Evolutionary conservation across 2,797 vertebrate species (phyloP), one percentile per base, ranked within the genome.

Genomic region (Peromyscus attwateri): DNA sequence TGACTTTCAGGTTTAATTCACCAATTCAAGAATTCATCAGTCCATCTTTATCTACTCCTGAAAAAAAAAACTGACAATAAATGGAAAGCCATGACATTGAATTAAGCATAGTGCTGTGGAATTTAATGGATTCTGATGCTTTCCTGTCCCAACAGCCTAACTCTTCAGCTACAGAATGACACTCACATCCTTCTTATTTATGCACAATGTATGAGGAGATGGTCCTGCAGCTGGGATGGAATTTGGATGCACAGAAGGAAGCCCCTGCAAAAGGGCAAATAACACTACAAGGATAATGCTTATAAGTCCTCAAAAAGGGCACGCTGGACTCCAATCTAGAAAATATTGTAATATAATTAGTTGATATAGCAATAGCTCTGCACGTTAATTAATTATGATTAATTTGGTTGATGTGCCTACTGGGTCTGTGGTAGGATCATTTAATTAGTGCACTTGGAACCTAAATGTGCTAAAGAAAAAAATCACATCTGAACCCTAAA

Each of bases 401-500:
- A 76, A 68, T 90, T 87, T 80, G 52, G 12, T 70, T 80, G 52
- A 52, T n/a, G 37, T 64, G n/a, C 31, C 31, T n/a, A 25, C 29
- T 27, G 21, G 29, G 62, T 14, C n/a, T 80, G 34, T 66, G 25
- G 14, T 31, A 52, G 77, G 73, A 55, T 13, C n/a, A 46, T 60
- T 64, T 66, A 92, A 89, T 87, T 46, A 55, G 62, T 60, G 88
- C 12, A 31, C 19, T 62, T 87, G 31, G 91, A 89, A 87, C 27
- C 25, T 43, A 87, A 66, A 57, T 49, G 43, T 43, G 6, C 2
- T 27, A 31, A 64, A n/a, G n/a, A 68, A 62, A 34, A 2, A 23
- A 91, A 93, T 94, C 68, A 85, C 84, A 82, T 87, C 62, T 40
- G 68, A 97, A 87, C 62, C 17, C 31, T 79, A 77, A 43, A 6